Evolutionary conservation across 1,140 invertebrate genomes (phyloP), one percentile per base, ranked within the genome.

Genomic region (Sminthurinus signatus): DNA sequence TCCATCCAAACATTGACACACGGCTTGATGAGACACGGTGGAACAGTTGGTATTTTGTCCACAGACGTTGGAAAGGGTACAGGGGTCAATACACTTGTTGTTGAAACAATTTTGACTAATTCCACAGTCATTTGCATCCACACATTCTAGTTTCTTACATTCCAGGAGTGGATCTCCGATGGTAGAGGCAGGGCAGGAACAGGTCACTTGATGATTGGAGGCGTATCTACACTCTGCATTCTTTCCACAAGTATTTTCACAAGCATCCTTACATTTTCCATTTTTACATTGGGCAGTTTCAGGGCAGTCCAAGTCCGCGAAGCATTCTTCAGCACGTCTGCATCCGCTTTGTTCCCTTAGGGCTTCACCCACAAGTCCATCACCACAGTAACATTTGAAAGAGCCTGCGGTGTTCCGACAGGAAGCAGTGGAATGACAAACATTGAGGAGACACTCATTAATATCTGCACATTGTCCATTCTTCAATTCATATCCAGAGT

Each of bases 291-390:
- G 81, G 1, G 90, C 88, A 36, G 85, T 83, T 15, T 81, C 78
- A 1, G 89, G 87, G 74, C 91, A 93, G 68, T 93, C 88, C 1
- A 81, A 78, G 74, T 93, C 87, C 0, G 84, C 81, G 58, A 86
- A 82, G 73, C 91, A 94, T 73, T 91, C 87, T 36, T 88, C 89
- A 0, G 89, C 85, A 73, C 83, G 81, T 64, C 84, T 82, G 72
- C 89, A 91, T 27, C 84, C 87, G 0, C 76, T 27, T 36, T 69
- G 68, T 42, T 60, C 75, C 42, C 78, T 78, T 0, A 82, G 75
- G 12, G 86, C 81, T 79, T 93, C 89, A 19, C 88, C 87, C 17
- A 93, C 82, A n/a, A 89, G 81, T 52, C 88, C 88, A 71, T 86
- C 83, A 1, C 83, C 81, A 73, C 91, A 93, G 31, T 79, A 76